Evolutionary conservation across 2,888 invertebrate species (phyloP), one percentile per base, ranked within the genome.

Genomic region (Saturnia pavonia): DNA sequence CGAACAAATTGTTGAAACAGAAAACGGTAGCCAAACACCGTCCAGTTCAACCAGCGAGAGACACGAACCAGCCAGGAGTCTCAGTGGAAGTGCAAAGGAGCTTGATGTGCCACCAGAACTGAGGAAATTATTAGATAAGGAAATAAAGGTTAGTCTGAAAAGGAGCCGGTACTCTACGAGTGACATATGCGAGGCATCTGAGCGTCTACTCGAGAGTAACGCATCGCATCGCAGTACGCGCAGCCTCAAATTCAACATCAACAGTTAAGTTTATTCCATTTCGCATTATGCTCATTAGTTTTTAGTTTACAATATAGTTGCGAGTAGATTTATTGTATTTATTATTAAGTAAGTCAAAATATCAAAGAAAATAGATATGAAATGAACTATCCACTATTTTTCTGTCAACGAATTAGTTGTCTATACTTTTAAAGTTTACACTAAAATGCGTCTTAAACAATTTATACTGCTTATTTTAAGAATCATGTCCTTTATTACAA

Each of bases 81-180:
- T 86, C 68, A 85, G 84, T 70, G 89, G 86, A 40, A 93, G 94
- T 79, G 80, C 80, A 1, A 89, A 83, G 73, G 91, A 91, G 68
- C 77, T 91, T 0, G 82, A 88, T 57, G 74, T 82, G 25, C 86
- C 83, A 34, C 81, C 87, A 27, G 94, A 94, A 77, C 82, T 87
- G 68, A 91, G 87, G 80, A 90, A 86, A 74, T 82, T 88, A 72
- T 77, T 86, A 69, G 91, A 93, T 40, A 89, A 82, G 72, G 92
- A 93, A 63, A 82, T 75, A 69, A 88, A 82, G 76, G 79, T 82
- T 72, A 86, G 80, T 72, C 80, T 94, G 75, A 90, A 84, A 75
- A 93, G 94, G 73, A 96, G 95, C 82, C 92, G 96, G 74, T 96
- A 96, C 85, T 96, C 96, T 60, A 95, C 96, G 14, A 96, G 96